Conservation (phyloP, 1,140 invertebrate genomes). For the Drosophila asahinai region DNA sequence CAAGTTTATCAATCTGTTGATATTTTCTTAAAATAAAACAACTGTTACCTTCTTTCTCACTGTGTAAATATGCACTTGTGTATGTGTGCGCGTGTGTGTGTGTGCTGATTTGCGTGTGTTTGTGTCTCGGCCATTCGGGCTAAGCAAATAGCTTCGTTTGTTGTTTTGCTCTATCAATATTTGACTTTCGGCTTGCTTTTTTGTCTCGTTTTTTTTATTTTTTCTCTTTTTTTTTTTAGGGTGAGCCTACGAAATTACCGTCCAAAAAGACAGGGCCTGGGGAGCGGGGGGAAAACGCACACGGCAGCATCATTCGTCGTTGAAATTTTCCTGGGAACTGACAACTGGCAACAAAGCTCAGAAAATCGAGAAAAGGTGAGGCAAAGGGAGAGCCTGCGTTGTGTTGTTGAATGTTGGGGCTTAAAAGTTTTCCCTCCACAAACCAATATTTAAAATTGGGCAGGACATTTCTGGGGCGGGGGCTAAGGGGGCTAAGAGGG, state of each 20-base stretch:
- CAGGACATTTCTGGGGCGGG: not conserved
- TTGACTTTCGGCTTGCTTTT: constrained; percentile 77
- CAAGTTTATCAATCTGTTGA: too few relatives aligned
- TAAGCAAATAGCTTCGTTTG: constrained; percentile 83
- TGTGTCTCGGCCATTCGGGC: constrained; percentile 58
- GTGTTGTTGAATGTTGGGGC: constrained; percentile 27
- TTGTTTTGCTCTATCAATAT: constrained; percentile 82
- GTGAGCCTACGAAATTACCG: constrained; percentile 75
- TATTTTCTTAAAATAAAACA: too few relatives aligned
- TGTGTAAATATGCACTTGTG: constrained; percentile 10
- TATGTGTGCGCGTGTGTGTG: not conserved
- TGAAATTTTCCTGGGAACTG: constrained; percentile 39
- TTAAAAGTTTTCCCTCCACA: constrained; percentile 39
- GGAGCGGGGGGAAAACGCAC: constrained; percentile 49
- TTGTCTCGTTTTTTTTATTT: not conserved
- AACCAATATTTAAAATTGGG: constrained; percentile 50
- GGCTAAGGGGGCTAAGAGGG: too few relatives aligned
- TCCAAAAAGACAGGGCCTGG: not conserved
- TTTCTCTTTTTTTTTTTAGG: constrained; percentile 42
- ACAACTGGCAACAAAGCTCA: constrained; percentile 40
- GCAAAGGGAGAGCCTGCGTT: constrained; percentile 3
- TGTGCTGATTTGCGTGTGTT: constrained; percentile 15
- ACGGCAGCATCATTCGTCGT: constrained; percentile 32
- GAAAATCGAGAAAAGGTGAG: constrained; percentile 19
- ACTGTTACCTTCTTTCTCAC: not conserved